A percentile compares a stretch with the other conserved stretches of the same genome.
phyloP scores from a whole-genome alignment of 2,888 invertebrate species.

The Ametastegia equiseti region DNA sequence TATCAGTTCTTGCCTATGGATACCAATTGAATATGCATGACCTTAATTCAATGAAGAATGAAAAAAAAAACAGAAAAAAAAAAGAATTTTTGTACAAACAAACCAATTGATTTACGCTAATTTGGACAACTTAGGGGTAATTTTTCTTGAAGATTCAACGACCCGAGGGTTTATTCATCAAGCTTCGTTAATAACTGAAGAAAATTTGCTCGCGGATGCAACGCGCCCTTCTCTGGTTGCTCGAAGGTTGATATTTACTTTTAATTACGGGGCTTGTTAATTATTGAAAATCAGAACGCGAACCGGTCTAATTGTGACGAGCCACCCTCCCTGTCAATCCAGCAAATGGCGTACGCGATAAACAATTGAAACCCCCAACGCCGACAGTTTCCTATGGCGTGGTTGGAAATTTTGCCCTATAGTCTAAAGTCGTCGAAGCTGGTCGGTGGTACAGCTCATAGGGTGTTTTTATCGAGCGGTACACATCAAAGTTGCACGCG shows the following conservation, averaged over 20 bases:
- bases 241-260: constrained; percentile 66
- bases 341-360: constrained; percentile 56
- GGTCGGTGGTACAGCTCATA: constrained; percentile 2
- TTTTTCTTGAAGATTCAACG: constrained; percentile 36
- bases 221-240: constrained; percentile 35
- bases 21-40: not conserved
- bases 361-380: constrained; percentile 64
- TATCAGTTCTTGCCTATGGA: not conserved
- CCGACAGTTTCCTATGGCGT: constrained; percentile 40
- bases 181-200: constrained; percentile 41
- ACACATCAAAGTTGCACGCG: constrained; percentile 73
- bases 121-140: constrained; percentile 31
- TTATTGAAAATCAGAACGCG: constrained; percentile 67
- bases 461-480: constrained; percentile 59
- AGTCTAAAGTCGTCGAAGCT: constrained; percentile 35
- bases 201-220: constrained; percentile 52
- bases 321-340: constrained; percentile 41
- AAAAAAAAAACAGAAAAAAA: not conserved
- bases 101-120: constrained; percentile 20
- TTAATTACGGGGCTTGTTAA: constrained; percentile 71
- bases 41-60: not conserved
- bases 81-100: constrained; percentile 18
- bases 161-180: constrained; percentile 30
- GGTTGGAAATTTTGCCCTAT: constrained; percentile 3
- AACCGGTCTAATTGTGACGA: constrained; percentile 57